Evolutionary conservation across 2,888 invertebrate genomes (phyloP), one percentile per base, ranked within the genome.

Genomic region (Caenorhabditis imperialis): DNA sequence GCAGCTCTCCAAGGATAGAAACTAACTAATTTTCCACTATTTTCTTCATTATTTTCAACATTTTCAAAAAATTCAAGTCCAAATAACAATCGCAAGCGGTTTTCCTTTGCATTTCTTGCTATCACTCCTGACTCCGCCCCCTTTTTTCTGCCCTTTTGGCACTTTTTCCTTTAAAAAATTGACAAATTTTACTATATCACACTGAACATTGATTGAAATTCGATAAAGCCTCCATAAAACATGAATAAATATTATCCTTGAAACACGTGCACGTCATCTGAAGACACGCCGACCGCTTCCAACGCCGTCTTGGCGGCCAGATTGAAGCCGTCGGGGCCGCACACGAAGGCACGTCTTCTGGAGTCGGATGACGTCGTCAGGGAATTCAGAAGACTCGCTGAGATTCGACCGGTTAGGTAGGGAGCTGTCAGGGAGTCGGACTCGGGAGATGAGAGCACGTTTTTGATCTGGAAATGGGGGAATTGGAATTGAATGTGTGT

Each of bases 1-100:
- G 82, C 10, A 75, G 75, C 37, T 65, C 75, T 1, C 82, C 82
- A 22, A 55, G 75, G 37, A 76, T 76, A 69, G 69, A 74, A 22
- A 69, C 74, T 8, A 74, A 69, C 38, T 73, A 22, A 62, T 16
- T 14, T 10, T 5, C 7, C 12, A 3, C n/a, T n/a, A n/a, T n/a
- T n/a, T n/a, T n/a, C n/a, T n/a, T n/a, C n/a, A n/a, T n/a, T n/a
- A n/a, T n/a, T n/a, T n/a, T 4, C 40, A 14, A 40, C 40, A 40
- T 3, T 6, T 20, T 20, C 45, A 45, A 45, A 45, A 20, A 20
- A 14, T 8, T 25, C 40, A 20, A 1, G 25, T 45, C 14, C 18
- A 27, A 35, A 44, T 50, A 37, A 38, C 33, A 51, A 22, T 25
- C 25, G 27, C 37, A 60, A 48, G 58, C 58, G 58, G 58, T 48